Conservation (phyloP, 1,140 invertebrate species). For the Acromyrmex charruanus region DNA sequence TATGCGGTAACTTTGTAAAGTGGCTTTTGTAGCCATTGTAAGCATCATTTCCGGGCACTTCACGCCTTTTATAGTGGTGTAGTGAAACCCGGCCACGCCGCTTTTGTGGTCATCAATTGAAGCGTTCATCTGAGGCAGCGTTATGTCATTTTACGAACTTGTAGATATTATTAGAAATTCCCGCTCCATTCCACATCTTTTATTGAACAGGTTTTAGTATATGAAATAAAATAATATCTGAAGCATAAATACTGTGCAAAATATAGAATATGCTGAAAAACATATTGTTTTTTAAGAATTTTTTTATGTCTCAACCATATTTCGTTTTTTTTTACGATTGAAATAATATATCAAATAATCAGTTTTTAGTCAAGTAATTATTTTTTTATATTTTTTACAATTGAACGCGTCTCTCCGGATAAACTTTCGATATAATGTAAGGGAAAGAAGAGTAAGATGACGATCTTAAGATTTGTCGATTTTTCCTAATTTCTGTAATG, state of each 20-base stretch:
- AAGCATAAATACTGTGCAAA: not conserved
- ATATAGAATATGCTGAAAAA: not conserved
- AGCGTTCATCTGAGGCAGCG: constrained; percentile 23
- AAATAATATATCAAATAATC: not conserved
- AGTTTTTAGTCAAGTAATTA: not conserved
- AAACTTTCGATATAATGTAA: not conserved
- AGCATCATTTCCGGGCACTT: constrained; percentile 52
- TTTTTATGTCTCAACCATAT: not conserved
- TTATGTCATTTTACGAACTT: constrained; percentile 46
- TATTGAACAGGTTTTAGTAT: not conserved
- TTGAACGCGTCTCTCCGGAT: not conserved
- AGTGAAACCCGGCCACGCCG: constrained; percentile 14
- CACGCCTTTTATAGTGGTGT: constrained; percentile 30
- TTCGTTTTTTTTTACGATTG: not conserved
- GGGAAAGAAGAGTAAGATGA: too few relatives aligned
- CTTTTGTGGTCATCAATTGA: constrained; percentile 46
- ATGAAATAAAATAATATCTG: not conserved
- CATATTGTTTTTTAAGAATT: not conserved
- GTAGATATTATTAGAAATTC: constrained; percentile 30
- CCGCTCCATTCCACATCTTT: not conserved
- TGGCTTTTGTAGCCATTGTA: constrained; percentile 49
- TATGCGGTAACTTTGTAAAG: constrained; percentile 42
- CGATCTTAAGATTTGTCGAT: too few relatives aligned
- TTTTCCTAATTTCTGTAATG: too few relatives aligned
- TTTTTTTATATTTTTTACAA: not conserved